These are phyloP conservation scores for Brienomyrus longianalis DNA, from an alignment of 2,113 vertebrate species.

Conservation along the genomic window DNA sequence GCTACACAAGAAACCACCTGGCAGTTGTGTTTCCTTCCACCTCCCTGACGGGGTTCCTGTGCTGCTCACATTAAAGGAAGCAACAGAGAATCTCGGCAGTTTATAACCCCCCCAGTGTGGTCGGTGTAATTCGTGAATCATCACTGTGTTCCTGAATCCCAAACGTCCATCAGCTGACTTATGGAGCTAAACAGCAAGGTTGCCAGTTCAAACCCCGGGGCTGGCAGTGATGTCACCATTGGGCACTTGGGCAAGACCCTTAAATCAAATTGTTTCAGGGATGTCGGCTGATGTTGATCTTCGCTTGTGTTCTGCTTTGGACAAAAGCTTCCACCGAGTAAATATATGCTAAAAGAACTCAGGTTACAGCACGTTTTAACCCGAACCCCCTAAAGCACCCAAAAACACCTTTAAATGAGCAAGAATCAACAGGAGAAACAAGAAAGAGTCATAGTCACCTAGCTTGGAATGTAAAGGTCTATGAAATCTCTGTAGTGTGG, in stretches of 20 bases:
- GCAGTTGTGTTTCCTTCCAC: background rate
- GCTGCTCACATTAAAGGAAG: background rate
- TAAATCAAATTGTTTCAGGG: background rate
- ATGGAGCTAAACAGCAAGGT: background rate
- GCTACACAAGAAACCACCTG: constrained; percentile 24
- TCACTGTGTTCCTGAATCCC: too few relatives aligned
- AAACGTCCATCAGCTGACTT: too few relatives aligned
- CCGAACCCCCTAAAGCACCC: background rate
- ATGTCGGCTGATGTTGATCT: background rate
- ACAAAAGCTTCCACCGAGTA: background rate
- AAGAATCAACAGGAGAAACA: background rate
- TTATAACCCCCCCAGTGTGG: background rate
- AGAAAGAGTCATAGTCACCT: background rate
- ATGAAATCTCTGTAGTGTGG: background rate
- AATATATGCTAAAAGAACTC: background rate
- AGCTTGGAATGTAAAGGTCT: background rate
- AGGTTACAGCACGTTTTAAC: background rate
- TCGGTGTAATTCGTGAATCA: background rate
- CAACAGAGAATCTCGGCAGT: background rate
- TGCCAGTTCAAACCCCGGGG: background rate
- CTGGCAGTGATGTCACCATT: background rate
- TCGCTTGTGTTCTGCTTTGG: background rate
- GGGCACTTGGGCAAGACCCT: background rate
- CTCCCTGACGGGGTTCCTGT: background rate
- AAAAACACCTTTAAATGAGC: background rate